Evolutionary conservation across 2,888 invertebrate species (phyloP).

Genomic region (Lepeophtheirus nordmannii): DNA sequence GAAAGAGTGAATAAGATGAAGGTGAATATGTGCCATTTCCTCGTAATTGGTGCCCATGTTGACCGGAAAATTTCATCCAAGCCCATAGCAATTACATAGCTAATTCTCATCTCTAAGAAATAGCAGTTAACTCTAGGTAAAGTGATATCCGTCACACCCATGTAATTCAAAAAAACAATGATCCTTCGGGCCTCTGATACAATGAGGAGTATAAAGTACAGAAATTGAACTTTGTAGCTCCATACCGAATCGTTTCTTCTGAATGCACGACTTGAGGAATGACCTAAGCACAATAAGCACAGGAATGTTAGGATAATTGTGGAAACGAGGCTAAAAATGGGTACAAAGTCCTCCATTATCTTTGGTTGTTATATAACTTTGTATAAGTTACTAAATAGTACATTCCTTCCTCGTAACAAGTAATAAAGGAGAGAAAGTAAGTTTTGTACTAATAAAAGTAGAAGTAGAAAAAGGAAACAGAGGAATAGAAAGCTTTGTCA

Average conservation of each 20-base stretch:
- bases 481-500: not conserved
- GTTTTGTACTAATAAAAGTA: not conserved
- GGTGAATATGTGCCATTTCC: constrained; percentile 4
- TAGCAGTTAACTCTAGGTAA: not conserved
- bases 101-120: not conserved
- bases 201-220: not conserved
- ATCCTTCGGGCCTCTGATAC: not conserved
- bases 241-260: not conserved
- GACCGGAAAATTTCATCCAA: not conserved
- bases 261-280: not conserved
- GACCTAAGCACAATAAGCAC: not conserved
- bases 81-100: not conserved
- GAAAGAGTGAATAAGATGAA: not conserved
- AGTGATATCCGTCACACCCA: not conserved
- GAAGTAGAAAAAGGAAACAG: not conserved
- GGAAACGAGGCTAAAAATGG: not conserved
- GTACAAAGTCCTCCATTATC: not conserved
- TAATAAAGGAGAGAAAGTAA: not conserved
- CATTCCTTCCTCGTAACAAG: too few species aligned
- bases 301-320: not conserved
- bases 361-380: not conserved
- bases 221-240: not conserved
- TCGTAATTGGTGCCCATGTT: not conserved
- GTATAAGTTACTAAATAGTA: too few species aligned
- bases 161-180: not conserved